These are phyloP conservation scores for Polymixis flavicincta DNA, from an alignment of 2,888 invertebrate species.

Conservation along the genomic window DNA sequence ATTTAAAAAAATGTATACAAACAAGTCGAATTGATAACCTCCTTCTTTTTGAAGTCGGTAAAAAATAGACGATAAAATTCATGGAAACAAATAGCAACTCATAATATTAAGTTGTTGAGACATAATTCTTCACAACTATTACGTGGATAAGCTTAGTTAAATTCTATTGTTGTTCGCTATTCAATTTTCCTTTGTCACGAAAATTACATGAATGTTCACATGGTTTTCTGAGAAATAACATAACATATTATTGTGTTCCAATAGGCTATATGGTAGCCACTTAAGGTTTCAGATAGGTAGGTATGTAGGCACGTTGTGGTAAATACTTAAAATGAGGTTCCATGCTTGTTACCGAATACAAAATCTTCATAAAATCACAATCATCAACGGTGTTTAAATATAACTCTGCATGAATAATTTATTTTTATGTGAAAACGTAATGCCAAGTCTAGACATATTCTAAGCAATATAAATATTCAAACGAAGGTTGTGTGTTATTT, in stretches of 20 bases:
- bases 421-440: constrained; percentile 20
- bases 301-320: not conserved
- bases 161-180: constrained; percentile 41
- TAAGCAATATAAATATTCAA: constrained; percentile 1
- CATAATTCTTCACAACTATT: constrained; percentile 30
- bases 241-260: constrained; percentile 43
- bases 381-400: not conserved
- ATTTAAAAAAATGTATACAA: no score
- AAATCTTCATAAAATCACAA: constrained; percentile 2
- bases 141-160: constrained; percentile 32
- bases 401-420: not conserved
- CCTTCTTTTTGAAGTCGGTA: no score
- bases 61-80: constrained; percentile 5
- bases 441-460: not conserved
- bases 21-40: no score
- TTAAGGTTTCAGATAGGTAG: not conserved
- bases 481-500: not conserved
- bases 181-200: constrained; percentile 56
- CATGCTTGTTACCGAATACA: constrained; percentile 1
- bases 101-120: constrained; percentile 20
- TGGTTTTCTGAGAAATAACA: constrained; percentile 43
- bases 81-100: constrained; percentile 1
- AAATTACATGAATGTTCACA: constrained; percentile 59
- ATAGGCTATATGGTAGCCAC: constrained; percentile 14
- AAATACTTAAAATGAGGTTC: not conserved